Base-by-base conservation (phyloP, 2,113 vertebrate genomes). In the Xyliphius kryptos region DNA sequence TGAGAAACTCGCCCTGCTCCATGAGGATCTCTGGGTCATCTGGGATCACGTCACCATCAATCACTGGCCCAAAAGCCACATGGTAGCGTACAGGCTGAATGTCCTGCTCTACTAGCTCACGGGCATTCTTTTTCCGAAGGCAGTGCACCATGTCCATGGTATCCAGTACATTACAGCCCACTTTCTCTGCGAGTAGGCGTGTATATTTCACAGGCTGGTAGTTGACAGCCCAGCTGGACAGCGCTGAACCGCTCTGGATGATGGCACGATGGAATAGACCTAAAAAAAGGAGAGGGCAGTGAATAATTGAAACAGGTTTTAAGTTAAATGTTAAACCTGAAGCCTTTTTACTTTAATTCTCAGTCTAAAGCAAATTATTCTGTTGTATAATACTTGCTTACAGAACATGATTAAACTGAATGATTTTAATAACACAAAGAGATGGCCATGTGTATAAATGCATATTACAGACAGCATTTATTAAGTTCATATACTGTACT, bases 1-100 rank as follows among this genome's bases (percentile, higher is more conserved):
- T 99, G 71, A 99, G 94, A 71, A 99, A 99, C 83, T 99, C 96
- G 19, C 96, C 96, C 83, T 99, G 96, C 74, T 99, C 95, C 96
- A 99, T 99, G 56, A 99, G 87, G 75, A 99, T 98, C 83, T 99
- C 95, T 0, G 96, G 96, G 79, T 99, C 96, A 0, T 99, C 96
- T 0, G 96, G 96, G 77, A 99, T 98, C 61, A 99, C 96, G 6
- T 99, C 96, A 1, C 96, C 96, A 0, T 99, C 96, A 2, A 99
- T 98, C 63, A 99, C 96, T 0, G 96, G 96, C 71, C 96, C 96
- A 17, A 99, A 99, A 71, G 96, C 95, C 74, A 99, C 94, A 0
- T 99, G 94, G 85, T 99, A 99, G 72, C 95, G 91, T 0, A 92
- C 96, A 0, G 95, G 95, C 71, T 98, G 95, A 69, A 99, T 98